These are phyloP conservation scores for Cotesia chilonis DNA, from an alignment of 1,140 invertebrate species.

Conservation along the genomic window DNA sequence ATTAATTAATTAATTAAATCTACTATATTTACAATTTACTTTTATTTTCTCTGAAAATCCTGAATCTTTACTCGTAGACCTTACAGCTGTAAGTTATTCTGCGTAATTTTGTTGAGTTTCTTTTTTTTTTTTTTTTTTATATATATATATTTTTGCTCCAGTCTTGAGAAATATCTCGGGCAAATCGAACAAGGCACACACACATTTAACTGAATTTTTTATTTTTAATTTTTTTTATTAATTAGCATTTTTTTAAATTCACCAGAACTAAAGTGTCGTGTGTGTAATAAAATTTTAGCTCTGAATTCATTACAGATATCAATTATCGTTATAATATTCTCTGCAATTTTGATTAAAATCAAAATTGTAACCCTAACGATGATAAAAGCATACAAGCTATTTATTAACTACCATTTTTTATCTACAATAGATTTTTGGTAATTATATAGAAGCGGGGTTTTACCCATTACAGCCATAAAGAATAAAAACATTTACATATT, in stretches of 20 bases:
- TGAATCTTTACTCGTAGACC: slow-evolving; percentile 5
- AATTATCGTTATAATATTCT: not conserved
- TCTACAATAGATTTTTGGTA: slow-evolving; percentile 63
- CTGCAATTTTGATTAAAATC: not conserved
- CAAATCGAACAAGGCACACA: slow-evolving; percentile 6
- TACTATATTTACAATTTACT: slow-evolving; percentile 27
- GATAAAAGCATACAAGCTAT: slow-evolving; percentile 66
- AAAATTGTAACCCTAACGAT: slow-evolving; percentile 52
- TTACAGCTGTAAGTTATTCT: slow-evolving; percentile 2
- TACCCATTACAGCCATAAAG: too few relatives aligned
- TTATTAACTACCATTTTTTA: slow-evolving; percentile 62
- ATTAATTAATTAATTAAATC: not conserved
- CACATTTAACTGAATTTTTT: not conserved
- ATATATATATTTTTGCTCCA: not conserved
- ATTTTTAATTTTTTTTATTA: slow-evolving; percentile 14
- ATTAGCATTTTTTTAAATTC: not conserved
- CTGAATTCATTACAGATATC: too few relatives aligned
- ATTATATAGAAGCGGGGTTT: too few relatives aligned
- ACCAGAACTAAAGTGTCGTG: slow-evolving; percentile 1
- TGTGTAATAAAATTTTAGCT: not conserved
- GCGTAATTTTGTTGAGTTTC: not conserved
- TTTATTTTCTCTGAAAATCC: slow-evolving; percentile 8
- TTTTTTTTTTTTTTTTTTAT: not conserved
- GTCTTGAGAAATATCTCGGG: not conserved
- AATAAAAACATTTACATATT: too few relatives aligned